Percentiles rank a stretch among this genome's conserved stretches.
phyloP scores from a whole-genome alignment of 2,113 vertebrate species.

The Barnardius zonarius region DNA sequence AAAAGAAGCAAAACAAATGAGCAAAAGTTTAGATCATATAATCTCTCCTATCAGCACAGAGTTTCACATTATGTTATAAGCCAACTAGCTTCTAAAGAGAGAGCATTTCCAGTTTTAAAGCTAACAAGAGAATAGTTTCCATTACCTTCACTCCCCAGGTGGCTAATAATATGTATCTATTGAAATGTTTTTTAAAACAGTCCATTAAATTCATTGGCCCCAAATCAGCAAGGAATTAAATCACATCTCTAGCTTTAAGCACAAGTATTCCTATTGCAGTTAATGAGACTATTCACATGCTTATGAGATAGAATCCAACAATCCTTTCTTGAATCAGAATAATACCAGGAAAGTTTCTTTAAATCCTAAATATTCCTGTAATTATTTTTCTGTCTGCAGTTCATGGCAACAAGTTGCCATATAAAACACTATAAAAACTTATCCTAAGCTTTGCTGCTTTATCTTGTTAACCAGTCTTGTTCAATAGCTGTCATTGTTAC shows the following conservation, averaged over 20 bases:
- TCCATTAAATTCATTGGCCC: constrained; percentile 6
- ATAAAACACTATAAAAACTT: not conserved
- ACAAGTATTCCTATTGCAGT: not conserved
- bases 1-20: not conserved
- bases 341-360: not conserved
- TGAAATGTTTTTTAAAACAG: constrained; percentile 41
- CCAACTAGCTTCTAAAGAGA: not conserved
- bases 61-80: not conserved
- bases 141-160: not conserved
- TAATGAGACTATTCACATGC: not conserved
- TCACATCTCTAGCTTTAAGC: not conserved
- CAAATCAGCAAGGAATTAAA: constrained; percentile 29
- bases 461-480: not conserved
- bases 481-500: not conserved
- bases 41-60: not conserved
- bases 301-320: not conserved
- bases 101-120: not conserved
- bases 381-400: not conserved
- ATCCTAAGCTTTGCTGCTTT: not conserved
- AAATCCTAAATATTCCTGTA: not conserved
- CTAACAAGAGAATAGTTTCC: not conserved
- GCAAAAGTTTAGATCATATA: not conserved
- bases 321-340: not conserved
- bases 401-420: not conserved
- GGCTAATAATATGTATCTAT: constrained; percentile 12